These are phyloP conservation scores for Spermophilus dauricus DNA, from an alignment of 2,113 vertebrate species.

Conservation along the genomic window DNA sequence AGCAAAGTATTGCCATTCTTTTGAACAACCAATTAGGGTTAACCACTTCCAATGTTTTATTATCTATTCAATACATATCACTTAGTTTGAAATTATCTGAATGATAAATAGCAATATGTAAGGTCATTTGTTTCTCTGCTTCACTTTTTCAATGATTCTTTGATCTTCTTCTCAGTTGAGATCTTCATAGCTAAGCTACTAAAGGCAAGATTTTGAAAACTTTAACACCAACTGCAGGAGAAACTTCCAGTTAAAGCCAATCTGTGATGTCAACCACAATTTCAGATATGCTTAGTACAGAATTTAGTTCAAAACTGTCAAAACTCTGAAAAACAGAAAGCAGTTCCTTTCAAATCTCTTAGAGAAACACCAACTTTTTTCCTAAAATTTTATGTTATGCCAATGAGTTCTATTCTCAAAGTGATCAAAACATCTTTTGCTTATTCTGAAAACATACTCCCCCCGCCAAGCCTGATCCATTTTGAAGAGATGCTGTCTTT, in stretches of 20 bases:
- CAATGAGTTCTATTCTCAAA: neutral
- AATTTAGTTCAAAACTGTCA: conserved; percentile 2
- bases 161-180: neutral
- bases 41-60: neutral
- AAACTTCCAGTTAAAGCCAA: conserved; percentile 36
- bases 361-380: neutral
- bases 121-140: neutral
- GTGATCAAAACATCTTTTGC: conserved; percentile 9
- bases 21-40: conserved; percentile 8
- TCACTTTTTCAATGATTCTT: neutral
- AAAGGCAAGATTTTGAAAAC: conserved; percentile 25
- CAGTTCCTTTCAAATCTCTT: conserved; percentile 1
- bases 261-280: neutral
- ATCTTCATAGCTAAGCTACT: neutral
- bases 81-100: neutral
- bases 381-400: neutral
- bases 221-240: neutral
- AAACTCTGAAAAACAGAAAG: conserved; percentile 17
- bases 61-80: neutral
- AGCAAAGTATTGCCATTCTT: conserved; percentile 2
- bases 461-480: neutral
- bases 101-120: neutral
- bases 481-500: neutral
- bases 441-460: neutral
- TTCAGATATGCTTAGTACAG: conserved; percentile 43